A percentile compares a stretch with the other conserved stretches of the same genome.
Evolutionary conservation across 2,888 invertebrate species (phyloP).

Genomic region (Pterostichus niger): DNA sequence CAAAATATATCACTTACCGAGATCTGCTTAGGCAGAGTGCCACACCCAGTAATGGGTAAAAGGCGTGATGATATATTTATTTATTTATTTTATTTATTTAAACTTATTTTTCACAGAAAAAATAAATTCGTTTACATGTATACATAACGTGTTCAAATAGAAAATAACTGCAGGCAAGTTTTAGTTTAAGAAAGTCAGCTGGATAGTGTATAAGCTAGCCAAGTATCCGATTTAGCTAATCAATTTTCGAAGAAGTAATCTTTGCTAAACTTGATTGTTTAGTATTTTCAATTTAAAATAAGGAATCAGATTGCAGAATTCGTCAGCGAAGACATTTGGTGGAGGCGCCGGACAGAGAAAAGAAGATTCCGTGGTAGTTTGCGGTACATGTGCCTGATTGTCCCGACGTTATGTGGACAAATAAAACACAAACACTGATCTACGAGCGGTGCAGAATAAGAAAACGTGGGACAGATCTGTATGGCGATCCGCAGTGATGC

Average conservation of each 20-base stretch:
- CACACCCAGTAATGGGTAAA: no score
- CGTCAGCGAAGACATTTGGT: slow-evolving; percentile 22
- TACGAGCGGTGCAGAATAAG: slow-evolving; percentile 48
- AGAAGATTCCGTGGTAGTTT: slow-evolving; percentile 22
- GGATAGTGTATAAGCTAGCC: no score
- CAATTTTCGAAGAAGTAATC: background rate
- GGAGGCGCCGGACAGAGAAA: background rate
- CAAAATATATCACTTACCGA: no score
- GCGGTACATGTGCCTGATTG: slow-evolving; percentile 58
- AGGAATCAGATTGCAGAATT: background rate
- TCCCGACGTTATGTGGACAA: slow-evolving; percentile 60
- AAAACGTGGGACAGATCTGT: background rate
- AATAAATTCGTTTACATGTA: no score
- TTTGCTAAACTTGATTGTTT: background rate
- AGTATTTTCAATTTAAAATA: background rate
- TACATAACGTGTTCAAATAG: no score
- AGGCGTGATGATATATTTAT: no score
- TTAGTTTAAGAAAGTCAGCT: no score
- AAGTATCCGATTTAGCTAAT: background rate
- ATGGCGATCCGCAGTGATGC: no score
- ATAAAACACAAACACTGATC: slow-evolving; percentile 65
- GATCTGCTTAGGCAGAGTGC: no score
- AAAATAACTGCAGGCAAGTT: no score
- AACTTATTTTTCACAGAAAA: no score
- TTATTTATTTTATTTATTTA: no score